A percentile compares a stretch with the other conserved stretches of the same genome.
These are phyloP conservation scores for Tipula confusa DNA, from an alignment of 2,888 invertebrate species.

Conservation along the genomic window DNA sequence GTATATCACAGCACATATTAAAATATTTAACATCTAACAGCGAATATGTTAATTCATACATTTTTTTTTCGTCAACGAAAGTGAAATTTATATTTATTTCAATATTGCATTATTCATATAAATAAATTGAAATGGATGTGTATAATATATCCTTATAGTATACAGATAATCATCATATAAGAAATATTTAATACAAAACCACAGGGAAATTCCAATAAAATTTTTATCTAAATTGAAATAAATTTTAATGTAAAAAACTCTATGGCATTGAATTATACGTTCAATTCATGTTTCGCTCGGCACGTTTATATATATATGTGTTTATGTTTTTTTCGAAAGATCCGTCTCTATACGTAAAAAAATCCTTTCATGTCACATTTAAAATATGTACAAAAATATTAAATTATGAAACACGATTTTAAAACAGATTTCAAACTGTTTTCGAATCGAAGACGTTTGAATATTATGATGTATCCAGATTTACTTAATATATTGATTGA, in stretches of 20 bases:
- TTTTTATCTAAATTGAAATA: slow-evolving; percentile 20
- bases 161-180: not conserved
- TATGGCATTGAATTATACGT: slow-evolving; percentile 8
- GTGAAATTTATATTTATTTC: slow-evolving; percentile 3
- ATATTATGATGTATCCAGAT: not conserved
- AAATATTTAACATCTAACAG: not conserved
- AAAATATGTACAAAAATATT: not conserved
- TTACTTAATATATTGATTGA: not conserved
- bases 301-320: not conserved
- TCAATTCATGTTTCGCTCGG: not conserved
- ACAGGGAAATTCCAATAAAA: slow-evolving; percentile 25
- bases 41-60: not conserved
- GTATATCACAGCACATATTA: no score
- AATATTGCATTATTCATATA: not conserved
- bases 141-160: not conserved
- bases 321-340: slow-evolving; percentile 4
- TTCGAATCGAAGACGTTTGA: not conserved
- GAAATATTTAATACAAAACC: not conserved
- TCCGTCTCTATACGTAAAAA: not conserved
- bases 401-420: not conserved
- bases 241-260: not conserved
- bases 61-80: not conserved
- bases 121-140: slow-evolving; percentile 14
- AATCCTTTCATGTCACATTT: not conserved
- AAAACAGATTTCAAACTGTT: not conserved